A percentile compares a stretch with the other conserved stretches of the same genome.
These are phyloP conservation scores for Protula sp. DNA, from an alignment of 2,888 invertebrate genomes.

Conservation along the genomic window DNA sequence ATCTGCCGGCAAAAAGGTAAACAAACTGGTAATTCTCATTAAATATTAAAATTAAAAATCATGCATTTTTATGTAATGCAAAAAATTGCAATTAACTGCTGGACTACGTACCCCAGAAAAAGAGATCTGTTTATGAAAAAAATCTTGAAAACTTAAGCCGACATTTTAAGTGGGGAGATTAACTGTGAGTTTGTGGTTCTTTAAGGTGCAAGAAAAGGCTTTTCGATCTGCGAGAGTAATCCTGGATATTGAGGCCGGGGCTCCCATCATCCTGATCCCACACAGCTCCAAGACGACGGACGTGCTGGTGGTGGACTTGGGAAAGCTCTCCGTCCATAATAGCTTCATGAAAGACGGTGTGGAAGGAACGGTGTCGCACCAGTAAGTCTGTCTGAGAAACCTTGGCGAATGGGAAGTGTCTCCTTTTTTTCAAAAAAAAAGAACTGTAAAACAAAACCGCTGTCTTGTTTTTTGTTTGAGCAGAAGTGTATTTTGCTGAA, in stretches of 20 bases:
- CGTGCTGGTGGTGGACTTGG: conserved; percentile 73
- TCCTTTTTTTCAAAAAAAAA: too few species aligned
- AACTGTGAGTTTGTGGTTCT: background rate
- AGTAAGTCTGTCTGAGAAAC: too few species aligned
- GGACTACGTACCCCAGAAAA: too few species aligned
- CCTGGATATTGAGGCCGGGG: conserved; percentile 64
- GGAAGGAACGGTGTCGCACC: conserved; percentile 27
- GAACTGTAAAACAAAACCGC: too few species aligned
- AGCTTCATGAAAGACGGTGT: conserved; percentile 60
- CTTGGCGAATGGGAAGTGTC: too few species aligned
- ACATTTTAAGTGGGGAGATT: background rate
- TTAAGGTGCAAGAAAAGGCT: conserved; percentile 43
- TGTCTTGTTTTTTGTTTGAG: too few species aligned
- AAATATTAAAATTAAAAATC: too few species aligned
- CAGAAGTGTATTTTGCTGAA: too few species aligned
- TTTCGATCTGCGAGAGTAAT: conserved; percentile 58
- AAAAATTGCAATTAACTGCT: too few species aligned
- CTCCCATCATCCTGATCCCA: conserved; percentile 82
- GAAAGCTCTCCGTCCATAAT: conserved; percentile 70
- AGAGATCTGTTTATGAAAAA: background rate
- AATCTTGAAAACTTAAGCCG: background rate
- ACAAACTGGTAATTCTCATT: background rate
- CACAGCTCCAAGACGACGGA: conserved; percentile 73
- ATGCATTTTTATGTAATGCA: too few species aligned
- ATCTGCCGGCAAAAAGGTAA: conserved; percentile 57